These are phyloP conservation scores for Rhombomys opimus DNA, from an alignment of 2,113 vertebrate species.

Conservation along the genomic window DNA sequence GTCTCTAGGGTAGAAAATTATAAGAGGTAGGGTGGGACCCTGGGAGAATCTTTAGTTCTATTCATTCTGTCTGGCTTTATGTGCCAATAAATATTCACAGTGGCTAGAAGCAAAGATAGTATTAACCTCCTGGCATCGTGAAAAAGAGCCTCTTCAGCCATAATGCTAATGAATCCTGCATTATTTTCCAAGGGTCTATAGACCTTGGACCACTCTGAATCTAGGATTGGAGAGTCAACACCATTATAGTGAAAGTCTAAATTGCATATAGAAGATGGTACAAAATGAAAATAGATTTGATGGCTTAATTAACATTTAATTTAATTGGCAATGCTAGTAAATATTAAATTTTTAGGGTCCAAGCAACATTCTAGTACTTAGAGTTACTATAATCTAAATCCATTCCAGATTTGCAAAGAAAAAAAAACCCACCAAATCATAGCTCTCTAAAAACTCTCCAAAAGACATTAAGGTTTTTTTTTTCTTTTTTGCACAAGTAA, in stretches of 20 bases:
- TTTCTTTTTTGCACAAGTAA: background rate
- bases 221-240: background rate
- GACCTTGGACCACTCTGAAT: constrained; percentile 30
- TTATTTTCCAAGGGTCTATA: constrained; percentile 55
- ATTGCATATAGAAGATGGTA: background rate
- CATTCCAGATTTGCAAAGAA: constrained; percentile 3
- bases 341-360: constrained; percentile 48
- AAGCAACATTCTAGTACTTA: background rate
- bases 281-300: background rate
- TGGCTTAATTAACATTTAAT: background rate
- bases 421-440: background rate
- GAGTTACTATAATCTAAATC: constrained; percentile 18
- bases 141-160: background rate
- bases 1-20: constrained; percentile 23
- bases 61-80: constrained; percentile 31
- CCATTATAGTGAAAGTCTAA: constrained; percentile 41
- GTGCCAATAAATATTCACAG: constrained; percentile 53
- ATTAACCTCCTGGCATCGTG: constrained; percentile 2
- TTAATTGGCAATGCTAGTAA: constrained; percentile 36
- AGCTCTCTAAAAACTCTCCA: constrained; percentile 31
- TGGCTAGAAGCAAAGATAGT: constrained; percentile 16
- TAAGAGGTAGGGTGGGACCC: background rate
- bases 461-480: background rate
- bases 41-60: constrained; percentile 51
- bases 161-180: constrained; percentile 6